phyloP scores from a whole-genome alignment of 2,113 vertebrate species.

The Osmerus mordax region DNA sequence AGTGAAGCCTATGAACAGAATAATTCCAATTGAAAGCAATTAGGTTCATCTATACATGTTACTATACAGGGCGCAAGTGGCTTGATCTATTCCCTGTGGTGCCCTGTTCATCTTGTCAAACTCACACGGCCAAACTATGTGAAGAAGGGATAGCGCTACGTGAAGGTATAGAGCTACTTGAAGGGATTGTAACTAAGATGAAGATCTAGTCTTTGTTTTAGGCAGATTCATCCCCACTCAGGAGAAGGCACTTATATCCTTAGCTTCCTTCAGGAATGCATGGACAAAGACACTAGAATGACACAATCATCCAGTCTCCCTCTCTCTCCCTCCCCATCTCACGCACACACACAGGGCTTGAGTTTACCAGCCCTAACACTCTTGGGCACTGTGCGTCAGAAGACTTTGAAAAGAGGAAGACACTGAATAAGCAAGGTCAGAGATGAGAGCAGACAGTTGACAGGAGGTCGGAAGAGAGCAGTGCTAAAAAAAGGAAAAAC shows the following conservation, averaged over 20 bases:
- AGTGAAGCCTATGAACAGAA: slow-evolving; percentile 24
- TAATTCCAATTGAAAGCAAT: slow-evolving; percentile 23
- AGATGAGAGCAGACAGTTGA: slow-evolving; percentile 35
- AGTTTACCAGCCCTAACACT: slow-evolving; percentile 20
- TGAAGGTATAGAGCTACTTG: too few relatives aligned
- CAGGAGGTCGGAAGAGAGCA: not conserved
- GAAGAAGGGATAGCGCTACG: too few relatives aligned
- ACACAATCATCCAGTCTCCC: too few relatives aligned
- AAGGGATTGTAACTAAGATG: too few relatives aligned
- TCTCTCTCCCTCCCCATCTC: not conserved
- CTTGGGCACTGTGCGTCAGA: slow-evolving; percentile 45
- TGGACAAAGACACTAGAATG: too few relatives aligned
- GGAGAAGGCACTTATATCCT: too few relatives aligned
- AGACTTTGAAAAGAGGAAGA: slow-evolving; percentile 33
- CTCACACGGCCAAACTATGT: too few relatives aligned
- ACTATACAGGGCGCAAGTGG: not conserved
- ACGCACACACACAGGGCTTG: not conserved
- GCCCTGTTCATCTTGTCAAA: too few relatives aligned
- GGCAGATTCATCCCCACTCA: too few relatives aligned
- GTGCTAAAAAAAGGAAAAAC: slow-evolving; percentile 30
- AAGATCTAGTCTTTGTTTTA: too few relatives aligned
- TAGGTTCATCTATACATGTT: slow-evolving; percentile 26
- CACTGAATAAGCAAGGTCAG: slow-evolving; percentile 49
- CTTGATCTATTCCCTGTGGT: too few relatives aligned
- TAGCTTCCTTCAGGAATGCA: too few relatives aligned